These are phyloP conservation scores for Ophion ventricosus DNA, from an alignment of 2,888 invertebrate genomes.

Conservation along the genomic window DNA sequence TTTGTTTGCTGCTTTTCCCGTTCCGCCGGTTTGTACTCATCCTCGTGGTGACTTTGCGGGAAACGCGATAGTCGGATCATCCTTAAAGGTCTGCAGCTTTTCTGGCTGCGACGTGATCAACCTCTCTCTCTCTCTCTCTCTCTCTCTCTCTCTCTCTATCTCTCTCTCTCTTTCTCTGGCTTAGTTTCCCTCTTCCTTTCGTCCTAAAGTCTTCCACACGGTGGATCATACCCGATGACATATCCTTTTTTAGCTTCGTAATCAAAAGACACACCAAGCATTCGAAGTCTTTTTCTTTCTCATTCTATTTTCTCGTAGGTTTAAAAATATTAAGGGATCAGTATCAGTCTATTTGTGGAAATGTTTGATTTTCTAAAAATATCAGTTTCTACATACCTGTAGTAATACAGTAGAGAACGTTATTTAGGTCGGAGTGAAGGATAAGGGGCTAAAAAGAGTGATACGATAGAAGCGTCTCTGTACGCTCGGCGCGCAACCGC, in stretches of 20 bases:
- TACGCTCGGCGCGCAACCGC: too few species aligned
- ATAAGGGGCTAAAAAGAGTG: too few species aligned
- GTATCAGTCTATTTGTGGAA: too few species aligned
- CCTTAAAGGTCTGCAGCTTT: slow-evolving; percentile 17
- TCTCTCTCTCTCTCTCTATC: background rate
- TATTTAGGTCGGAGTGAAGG: too few species aligned
- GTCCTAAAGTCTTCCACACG: background rate
- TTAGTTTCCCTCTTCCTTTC: background rate
- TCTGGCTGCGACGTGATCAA: slow-evolving; percentile 24
- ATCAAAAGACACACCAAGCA: too few species aligned
- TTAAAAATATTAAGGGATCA: background rate
- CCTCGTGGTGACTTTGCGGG: slow-evolving; percentile 21
- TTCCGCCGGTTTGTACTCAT: slow-evolving; percentile 5
- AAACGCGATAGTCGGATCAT: slow-evolving; percentile 21
- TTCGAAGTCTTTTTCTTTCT: too few species aligned
- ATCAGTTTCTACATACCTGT: too few species aligned
- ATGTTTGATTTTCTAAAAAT: too few species aligned
- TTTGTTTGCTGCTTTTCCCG: slow-evolving; percentile 12
- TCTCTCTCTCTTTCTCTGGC: background rate
- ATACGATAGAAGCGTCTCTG: too few species aligned
- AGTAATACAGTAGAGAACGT: too few species aligned
- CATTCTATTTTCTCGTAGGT: background rate
- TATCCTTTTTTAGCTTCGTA: too few species aligned
- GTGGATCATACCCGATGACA: too few species aligned
- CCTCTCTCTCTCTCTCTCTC: background rate